Evolutionary conservation across 2,113 vertebrate species (phyloP).

Genomic region (Phrynocephalus versicolor): DNA sequence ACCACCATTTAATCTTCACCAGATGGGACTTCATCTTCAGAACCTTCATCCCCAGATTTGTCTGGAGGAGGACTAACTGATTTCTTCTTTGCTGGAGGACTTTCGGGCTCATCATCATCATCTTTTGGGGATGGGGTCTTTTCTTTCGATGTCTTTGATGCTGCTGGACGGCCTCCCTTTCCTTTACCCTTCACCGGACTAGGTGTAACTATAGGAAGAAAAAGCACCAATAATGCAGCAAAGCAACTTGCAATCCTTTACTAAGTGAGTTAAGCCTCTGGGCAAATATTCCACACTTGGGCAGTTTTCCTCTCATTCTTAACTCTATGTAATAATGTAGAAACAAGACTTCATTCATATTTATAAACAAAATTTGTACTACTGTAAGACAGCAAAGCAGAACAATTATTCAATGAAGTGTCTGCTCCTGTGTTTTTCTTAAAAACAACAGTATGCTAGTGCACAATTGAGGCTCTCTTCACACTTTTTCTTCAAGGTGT

Average conservation of each 20-base stretch:
- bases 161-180: slow-evolving; percentile 91
- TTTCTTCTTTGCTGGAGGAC: slow-evolving; percentile 85
- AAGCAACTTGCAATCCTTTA: not conserved
- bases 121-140: slow-evolving; percentile 93
- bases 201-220: slow-evolving; percentile 85
- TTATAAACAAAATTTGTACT: not conserved
- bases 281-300: not conserved
- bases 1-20: slow-evolving; percentile 92
- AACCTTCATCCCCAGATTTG: slow-evolving; percentile 92
- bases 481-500: not conserved
- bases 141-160: slow-evolving; percentile 91
- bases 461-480: too few relatives aligned
- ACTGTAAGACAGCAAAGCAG: not conserved
- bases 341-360: not conserved
- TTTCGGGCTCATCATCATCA: slow-evolving; percentile 91
- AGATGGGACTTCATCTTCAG: slow-evolving; percentile 94
- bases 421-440: not conserved
- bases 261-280: not conserved
- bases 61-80: slow-evolving; percentile 85
- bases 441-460: not conserved
- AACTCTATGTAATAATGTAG: not conserved
- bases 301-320: not conserved
- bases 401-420: not conserved
- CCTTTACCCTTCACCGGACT: slow-evolving; percentile 98
- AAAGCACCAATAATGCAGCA: slow-evolving; percentile 15